Evolutionary conservation across 2,113 vertebrate species (phyloP), one percentile per base, ranked within the genome.

Genomic region (Gasterosteus aculeatus): DNA sequence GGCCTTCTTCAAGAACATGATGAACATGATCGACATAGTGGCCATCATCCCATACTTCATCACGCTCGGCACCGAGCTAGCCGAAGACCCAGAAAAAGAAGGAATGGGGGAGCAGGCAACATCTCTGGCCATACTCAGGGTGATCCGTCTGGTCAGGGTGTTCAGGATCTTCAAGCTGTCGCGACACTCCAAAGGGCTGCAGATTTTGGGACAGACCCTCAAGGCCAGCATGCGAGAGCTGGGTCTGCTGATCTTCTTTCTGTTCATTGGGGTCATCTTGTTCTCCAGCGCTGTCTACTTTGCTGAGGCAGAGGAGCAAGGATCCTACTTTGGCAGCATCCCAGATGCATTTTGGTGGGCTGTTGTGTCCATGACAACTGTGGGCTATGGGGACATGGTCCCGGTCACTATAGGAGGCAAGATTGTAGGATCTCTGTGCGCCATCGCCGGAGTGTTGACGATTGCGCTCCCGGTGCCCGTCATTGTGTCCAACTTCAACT

Each of bases 401-500:
- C 98, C 97, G 68, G 95, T 99, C 95, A 98, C 97, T 93, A 99
- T 99, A 94, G 98, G 98, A 93, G 98, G 98, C 94, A 99, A 99
- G 95, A 98, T 99, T 80, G 98, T 99, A 79, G 98, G 98, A 88
- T 99, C 98, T 91, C 95, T 99, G 93, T 99, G 98, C 91, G 97
- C 98, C 93, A 99, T 99, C 72, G 98, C 98, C 87, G 98, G 98
- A 90, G 98, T 99, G 95, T 94, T 99, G 87, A 99, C 98, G 88
- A 99, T 99, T 94, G 97, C 98, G 75, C 97, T 99, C 88, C 98
- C 98, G 84, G 98, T 99, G 91, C 98, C 98, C 94, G 98, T 99
- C 94, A 99, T 99, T 80, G 98, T 99, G 92, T 99, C 98, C 96
- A 99, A 99, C 94, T 99, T 99, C 95, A 99, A 99, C 95, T 99